These are phyloP conservation scores for Acanthopleura granulata DNA, from an alignment of 2,888 invertebrate genomes.

Conservation along the genomic window DNA sequence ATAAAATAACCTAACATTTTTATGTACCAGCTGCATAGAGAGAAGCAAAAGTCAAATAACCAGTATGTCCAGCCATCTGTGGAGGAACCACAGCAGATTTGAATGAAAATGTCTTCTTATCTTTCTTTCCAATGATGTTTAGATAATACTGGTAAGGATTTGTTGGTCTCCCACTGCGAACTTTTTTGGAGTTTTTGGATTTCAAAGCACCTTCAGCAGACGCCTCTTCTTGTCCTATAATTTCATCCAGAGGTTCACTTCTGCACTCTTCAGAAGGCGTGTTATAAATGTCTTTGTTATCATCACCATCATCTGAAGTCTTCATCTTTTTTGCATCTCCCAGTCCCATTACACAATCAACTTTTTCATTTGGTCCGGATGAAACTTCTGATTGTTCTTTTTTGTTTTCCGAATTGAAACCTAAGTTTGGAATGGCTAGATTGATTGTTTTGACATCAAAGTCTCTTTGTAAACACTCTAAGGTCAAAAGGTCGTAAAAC, in stretches of 20 bases:
- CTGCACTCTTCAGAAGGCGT: too few species aligned
- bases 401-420: conserved; percentile 19
- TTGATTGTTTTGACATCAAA: conserved; percentile 59
- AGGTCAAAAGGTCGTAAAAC: conserved; percentile 85
- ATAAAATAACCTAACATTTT: too few species aligned
- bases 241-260: neutral
- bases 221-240: neutral
- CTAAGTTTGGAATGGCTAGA: conserved; percentile 49
- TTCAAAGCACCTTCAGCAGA: neutral
- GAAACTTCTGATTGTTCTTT: too few species aligned
- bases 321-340: neutral
- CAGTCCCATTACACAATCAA: neutral
- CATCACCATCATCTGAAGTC: neutral
- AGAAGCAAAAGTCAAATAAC: conserved; percentile 94
- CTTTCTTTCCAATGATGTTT: conserved; percentile 44
- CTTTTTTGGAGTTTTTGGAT: neutral
- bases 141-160: conserved; percentile 18
- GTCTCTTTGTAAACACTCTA: conserved; percentile 78
- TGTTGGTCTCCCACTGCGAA: neutral
- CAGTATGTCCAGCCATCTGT: conserved; percentile 88
- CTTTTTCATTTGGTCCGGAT: too few species aligned
- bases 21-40: conserved; percentile 72
- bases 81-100: conserved; percentile 78
- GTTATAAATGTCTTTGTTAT: neutral
- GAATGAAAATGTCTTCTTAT: conserved; percentile 45